phyloP scores from a whole-genome alignment of 2,888 invertebrate species.

The Oasisia sp. region DNA sequence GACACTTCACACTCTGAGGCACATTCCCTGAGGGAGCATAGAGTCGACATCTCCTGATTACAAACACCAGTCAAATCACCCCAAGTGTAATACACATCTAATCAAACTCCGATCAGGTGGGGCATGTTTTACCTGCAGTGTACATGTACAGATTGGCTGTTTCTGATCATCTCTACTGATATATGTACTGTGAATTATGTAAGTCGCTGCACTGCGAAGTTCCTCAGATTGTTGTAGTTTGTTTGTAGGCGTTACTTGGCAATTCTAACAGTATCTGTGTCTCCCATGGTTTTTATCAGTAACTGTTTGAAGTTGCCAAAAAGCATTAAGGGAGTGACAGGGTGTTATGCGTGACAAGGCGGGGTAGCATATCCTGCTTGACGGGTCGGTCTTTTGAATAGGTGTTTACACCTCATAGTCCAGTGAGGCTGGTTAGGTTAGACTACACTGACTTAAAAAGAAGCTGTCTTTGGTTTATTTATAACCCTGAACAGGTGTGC shows the following conservation, averaged over 20 bases:
- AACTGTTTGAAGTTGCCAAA: background rate
- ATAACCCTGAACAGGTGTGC: conserved; percentile 5
- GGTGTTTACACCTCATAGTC: background rate
- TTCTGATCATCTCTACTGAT: background rate
- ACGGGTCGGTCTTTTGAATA: background rate
- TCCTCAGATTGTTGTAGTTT: background rate
- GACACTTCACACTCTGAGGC: background rate
- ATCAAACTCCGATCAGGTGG: background rate
- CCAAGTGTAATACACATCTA: background rate
- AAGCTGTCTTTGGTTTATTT: background rate
- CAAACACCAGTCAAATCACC: background rate
- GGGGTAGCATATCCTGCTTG: background rate
- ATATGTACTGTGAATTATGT: background rate
- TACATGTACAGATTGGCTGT: background rate
- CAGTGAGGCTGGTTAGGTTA: background rate
- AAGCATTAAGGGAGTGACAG: background rate
- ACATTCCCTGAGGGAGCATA: background rate
- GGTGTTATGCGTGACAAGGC: background rate
- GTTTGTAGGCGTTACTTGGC: background rate
- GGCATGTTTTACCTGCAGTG: background rate
- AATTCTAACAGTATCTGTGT: background rate
- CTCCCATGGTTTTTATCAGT: background rate
- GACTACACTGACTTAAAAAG: background rate
- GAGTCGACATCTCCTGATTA: background rate
- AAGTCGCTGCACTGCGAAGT: background rate